Evolutionary conservation across 1,140 invertebrate genomes (phyloP), one percentile per base, ranked within the genome.

Genomic region (Musca domestica): DNA sequence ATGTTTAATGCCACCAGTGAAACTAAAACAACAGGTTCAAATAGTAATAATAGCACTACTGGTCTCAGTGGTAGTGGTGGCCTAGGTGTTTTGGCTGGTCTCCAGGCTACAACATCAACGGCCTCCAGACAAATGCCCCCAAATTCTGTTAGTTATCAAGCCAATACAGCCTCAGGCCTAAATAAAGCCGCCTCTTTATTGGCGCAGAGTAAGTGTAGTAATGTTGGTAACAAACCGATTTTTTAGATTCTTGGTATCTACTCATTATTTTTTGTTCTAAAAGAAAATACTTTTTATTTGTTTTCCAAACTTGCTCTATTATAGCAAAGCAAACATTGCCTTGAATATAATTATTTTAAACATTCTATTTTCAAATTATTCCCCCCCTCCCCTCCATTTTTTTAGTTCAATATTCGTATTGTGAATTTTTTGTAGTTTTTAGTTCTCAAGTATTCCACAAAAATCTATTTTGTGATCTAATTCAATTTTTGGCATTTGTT

Each of bases 161-260:
- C 69, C 17, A 64, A 69, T 67, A 69, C 3, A 30, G 10, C 34
- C 6, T 5, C 77, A 56, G 80, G 74, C 73, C 76, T 80, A 54
- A 80, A 77, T 78, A 81, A 81, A 77, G 77, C 89, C 75, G 88
- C 89, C 73, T 88, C 90, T 74, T 86, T 91, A 81, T 85, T 92
- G 78, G 90, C 91, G 80, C 90, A 91, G 84, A 90, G 89, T 91
- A 88, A 90, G 89, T 89, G 74, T 69, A 74, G 71, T 81, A 81
- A 79, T 79, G 77, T 81, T 80, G 76, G 80, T 82, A 81, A 77
- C 76, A 81, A 78, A 51, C 64, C 58, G 48, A 65, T 25, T 61
- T 63, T 63, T 64, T 66, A 47, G 51, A 54, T 20, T 61, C 5
- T 22, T 22, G 49, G 22, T 67, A n/a, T n/a, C n/a, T n/a, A n/a